phyloP scores from a whole-genome alignment of 2,888 invertebrate genomes.

The Hydrotaea cyrtoneurina region DNA sequence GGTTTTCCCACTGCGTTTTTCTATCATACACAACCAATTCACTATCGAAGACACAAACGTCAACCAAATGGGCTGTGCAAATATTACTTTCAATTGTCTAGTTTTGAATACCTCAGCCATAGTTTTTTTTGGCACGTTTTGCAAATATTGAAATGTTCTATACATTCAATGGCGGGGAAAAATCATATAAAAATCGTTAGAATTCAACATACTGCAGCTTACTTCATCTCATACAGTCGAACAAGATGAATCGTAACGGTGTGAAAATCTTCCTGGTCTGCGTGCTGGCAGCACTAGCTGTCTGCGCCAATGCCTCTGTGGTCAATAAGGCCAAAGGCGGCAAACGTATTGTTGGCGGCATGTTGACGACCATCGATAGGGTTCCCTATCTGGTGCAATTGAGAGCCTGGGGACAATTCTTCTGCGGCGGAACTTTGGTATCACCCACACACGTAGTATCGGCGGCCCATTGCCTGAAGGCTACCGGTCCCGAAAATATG shows the following conservation, averaged over 20 bases:
- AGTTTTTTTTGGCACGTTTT: too few relatives aligned
- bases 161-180: not conserved
- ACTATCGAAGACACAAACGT: too few relatives aligned
- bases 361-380: not conserved
- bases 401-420: constrained; percentile 67
- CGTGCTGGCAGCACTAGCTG: not conserved
- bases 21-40: too few relatives aligned
- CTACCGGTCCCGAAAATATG: too few relatives aligned
- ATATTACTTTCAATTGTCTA: too few relatives aligned
- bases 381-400: constrained; percentile 73
- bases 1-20: too few relatives aligned
- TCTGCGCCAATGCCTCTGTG: not conserved
- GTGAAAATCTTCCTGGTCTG: not conserved
- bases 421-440: constrained; percentile 76
- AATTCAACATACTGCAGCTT: too few relatives aligned
- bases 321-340: not conserved
- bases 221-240: not conserved
- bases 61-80: too few relatives aligned
- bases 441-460: constrained; percentile 72
- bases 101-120: too few relatives aligned
- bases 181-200: not conserved
- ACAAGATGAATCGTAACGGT: not conserved
- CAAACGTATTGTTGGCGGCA: not conserved
- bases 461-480: constrained; percentile 74
- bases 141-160: too few relatives aligned